A percentile compares a stretch with the other conserved stretches of the same genome.
Evolutionary conservation across 2,797 vertebrate species (phyloP).

Genomic region (Diglossa cyanea): DNA sequence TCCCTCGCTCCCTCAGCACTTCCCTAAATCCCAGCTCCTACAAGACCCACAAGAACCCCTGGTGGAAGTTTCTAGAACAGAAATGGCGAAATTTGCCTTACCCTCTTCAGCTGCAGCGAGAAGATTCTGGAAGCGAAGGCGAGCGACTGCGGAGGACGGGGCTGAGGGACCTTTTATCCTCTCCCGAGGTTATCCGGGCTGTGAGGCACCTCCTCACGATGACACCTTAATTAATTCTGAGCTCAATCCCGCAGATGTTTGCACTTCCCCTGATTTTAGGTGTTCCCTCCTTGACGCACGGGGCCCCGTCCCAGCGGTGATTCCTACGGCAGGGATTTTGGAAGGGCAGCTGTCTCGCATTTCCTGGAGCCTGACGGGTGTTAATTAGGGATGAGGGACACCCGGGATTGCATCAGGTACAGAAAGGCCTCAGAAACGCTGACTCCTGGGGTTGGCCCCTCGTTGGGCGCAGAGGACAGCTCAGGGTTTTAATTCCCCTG

Average conservation of each 20-base stretch:
- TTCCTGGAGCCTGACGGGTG: not conserved
- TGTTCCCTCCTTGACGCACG: not conserved
- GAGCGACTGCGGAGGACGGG: not conserved
- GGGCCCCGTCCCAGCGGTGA: rapidly evolving
- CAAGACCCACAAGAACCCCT: not conserved
- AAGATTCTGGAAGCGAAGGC: not conserved
- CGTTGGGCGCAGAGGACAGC: not conserved
- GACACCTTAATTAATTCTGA: not conserved
- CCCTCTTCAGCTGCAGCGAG: not conserved
- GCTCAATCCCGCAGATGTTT: not conserved
- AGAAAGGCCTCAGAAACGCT: not conserved
- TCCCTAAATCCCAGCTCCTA: not conserved
- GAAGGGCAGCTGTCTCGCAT: not conserved
- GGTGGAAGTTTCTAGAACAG: not conserved
- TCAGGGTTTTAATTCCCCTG: not conserved
- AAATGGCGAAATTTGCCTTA: not conserved
- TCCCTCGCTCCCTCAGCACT: not conserved
- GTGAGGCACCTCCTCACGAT: not conserved
- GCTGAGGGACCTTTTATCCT: not conserved
- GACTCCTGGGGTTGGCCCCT: not conserved
- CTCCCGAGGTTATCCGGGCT: not conserved
- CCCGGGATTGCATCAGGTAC: not conserved
- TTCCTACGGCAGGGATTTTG: not conserved
- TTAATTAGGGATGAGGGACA: not conserved
- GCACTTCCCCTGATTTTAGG: not conserved